phyloP scores from a whole-genome alignment of 2,113 vertebrate species.

The Istiophorus platypterus region DNA sequence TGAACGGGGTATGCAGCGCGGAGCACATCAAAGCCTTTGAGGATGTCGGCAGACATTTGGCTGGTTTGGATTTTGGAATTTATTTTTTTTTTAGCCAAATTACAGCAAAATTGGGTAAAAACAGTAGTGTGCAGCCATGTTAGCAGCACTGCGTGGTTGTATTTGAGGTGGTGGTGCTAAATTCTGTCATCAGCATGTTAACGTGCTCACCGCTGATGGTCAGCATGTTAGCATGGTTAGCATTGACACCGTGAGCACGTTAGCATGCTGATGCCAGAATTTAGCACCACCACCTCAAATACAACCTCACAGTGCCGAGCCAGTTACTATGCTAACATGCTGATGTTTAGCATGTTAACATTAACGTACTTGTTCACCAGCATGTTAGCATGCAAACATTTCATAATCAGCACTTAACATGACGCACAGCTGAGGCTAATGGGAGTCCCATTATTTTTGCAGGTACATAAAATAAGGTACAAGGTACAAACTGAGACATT shows the following conservation, averaged over 20 bases:
- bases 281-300: neutral
- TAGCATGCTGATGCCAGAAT: neutral
- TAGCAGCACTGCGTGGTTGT: neutral
- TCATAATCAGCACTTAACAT: too few relatives aligned
- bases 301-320: neutral
- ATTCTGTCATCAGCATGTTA: neutral
- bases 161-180: neutral
- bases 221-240: neutral
- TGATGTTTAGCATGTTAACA: too few relatives aligned
- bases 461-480: too few relatives aligned
- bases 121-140: neutral
- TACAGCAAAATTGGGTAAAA: neutral
- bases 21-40: constrained; percentile 8
- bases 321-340: too few relatives aligned
- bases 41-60: neutral
- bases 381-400: neutral
- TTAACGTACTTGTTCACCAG: too few relatives aligned
- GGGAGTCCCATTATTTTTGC: too few relatives aligned
- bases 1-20: neutral
- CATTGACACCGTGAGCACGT: neutral
- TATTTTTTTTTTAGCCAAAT: neutral
- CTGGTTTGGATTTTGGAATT: too few relatives aligned
- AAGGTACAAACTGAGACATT: too few relatives aligned
- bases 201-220: neutral
- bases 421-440: too few relatives aligned